Evolutionary conservation across 2,888 invertebrate species (phyloP).

Genomic region (Morpho achilles): DNA sequence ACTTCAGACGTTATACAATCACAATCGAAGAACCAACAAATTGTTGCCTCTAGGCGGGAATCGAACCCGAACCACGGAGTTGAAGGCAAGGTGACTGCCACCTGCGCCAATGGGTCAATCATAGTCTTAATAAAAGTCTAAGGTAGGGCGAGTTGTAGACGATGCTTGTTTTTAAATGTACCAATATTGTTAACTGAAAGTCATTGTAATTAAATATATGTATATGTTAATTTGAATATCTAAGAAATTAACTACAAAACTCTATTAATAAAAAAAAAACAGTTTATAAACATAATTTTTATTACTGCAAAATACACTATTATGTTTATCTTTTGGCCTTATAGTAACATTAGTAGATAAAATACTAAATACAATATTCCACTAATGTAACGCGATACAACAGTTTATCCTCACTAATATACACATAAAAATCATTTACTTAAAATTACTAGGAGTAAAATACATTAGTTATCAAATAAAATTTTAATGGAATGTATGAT

Average conservation of each 20-base stretch:
- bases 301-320: conserved; percentile 72
- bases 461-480: conserved; percentile 42
- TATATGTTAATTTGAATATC: not conserved
- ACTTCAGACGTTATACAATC: too few relatives aligned
- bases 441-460: conserved; percentile 47
- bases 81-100: too few relatives aligned
- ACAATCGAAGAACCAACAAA: too few relatives aligned
- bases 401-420: conserved; percentile 52
- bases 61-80: too few relatives aligned
- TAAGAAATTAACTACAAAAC: too few relatives aligned
- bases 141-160: too few relatives aligned
- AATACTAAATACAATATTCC: conserved; percentile 61
- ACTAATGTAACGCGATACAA: conserved; percentile 71
- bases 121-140: too few relatives aligned
- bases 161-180: too few relatives aligned
- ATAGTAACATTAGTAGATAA: conserved; percentile 71
- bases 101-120: too few relatives aligned
- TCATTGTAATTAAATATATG: too few relatives aligned
- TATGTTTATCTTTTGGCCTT: conserved; percentile 77
- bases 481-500: conserved; percentile 59
- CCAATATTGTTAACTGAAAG: too few relatives aligned
- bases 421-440: conserved; percentile 34
- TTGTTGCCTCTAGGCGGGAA: too few relatives aligned
- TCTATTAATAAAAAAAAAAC: conserved; percentile 33
- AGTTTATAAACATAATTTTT: conserved; percentile 68